Evolutionary conservation across 2,797 vertebrate species (phyloP).

Genomic region (Trichosurus vulpecula): DNA sequence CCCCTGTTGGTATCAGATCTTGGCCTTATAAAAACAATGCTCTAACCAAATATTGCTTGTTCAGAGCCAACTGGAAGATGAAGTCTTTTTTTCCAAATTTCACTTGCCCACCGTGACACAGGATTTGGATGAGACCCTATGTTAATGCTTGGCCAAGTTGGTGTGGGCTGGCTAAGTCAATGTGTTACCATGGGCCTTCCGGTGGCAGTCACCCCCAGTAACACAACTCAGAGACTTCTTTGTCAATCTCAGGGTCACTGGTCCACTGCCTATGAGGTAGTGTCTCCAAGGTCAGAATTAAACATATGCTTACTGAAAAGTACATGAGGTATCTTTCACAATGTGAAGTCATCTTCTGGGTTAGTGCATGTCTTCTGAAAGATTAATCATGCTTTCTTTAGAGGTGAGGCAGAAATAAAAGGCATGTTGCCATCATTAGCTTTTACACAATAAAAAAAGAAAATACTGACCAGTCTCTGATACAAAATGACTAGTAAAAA

Average conservation of each 20-base stretch:
- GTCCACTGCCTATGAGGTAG: slow-evolving; percentile 53
- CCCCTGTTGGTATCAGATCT: slow-evolving; percentile 15
- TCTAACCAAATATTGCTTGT: slow-evolving; percentile 57
- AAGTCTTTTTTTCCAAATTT: not conserved
- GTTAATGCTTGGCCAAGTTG: not conserved
- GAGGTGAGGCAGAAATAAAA: slow-evolving; percentile 5
- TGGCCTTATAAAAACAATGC: slow-evolving; percentile 61
- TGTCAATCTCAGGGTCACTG: not conserved
- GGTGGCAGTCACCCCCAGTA: not conserved
- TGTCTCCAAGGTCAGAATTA: slow-evolving; percentile 62
- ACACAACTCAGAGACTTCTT: slow-evolving; percentile 30
- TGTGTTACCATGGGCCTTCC: slow-evolving; percentile 33
- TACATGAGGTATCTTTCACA: slow-evolving; percentile 28
- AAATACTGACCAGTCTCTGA: not conserved
- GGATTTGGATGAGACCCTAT: slow-evolving; percentile 29
- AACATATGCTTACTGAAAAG: slow-evolving; percentile 38
- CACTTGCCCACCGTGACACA: not conserved
- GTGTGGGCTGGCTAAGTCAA: slow-evolving; percentile 17
- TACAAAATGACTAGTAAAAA: slow-evolving; percentile 16
- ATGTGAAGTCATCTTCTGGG: not conserved
- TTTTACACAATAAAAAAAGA: not conserved
- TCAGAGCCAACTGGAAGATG: not conserved
- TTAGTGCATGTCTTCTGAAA: slow-evolving; percentile 48
- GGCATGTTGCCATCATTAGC: not conserved
- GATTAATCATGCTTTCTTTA: slow-evolving; percentile 30